These are phyloP conservation scores for Pteropus rufus DNA, from an alignment of 2,797 vertebrate species.

Conservation along the genomic window DNA sequence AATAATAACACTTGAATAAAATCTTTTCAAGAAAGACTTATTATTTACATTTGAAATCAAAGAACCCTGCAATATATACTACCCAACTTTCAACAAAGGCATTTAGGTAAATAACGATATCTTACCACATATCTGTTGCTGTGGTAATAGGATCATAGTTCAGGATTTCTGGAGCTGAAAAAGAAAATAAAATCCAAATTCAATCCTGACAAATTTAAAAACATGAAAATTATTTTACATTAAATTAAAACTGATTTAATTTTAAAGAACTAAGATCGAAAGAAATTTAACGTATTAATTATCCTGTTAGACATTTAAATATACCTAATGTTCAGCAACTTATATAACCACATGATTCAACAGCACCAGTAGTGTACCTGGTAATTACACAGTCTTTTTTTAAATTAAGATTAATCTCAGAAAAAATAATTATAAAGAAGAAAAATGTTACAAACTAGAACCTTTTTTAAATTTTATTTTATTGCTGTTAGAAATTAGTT, in stretches of 20 bases:
- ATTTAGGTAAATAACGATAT: conserved; percentile 48
- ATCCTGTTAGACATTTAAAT: not conserved
- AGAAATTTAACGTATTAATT: conserved; percentile 22
- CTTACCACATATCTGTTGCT: conserved; percentile 96
- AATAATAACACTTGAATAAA: not conserved
- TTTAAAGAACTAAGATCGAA: not conserved
- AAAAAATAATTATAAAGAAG: not conserved
- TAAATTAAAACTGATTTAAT: conserved; percentile 42
- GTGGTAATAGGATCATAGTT: conserved; percentile 98
- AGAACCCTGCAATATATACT: not conserved
- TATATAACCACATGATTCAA: not conserved
- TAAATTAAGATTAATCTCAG: not conserved
- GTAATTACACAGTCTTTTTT: not conserved
- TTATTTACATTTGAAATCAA: conserved; percentile 27
- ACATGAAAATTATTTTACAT: conserved; percentile 1
- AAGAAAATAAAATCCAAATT: conserved; percentile 57
- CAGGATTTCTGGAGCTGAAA: conserved; percentile 94
- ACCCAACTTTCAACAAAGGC: not conserved
- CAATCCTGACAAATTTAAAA: conserved; percentile 17
- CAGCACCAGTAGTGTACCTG: not conserved
- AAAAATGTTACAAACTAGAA: not conserved
- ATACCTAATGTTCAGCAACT: not conserved
- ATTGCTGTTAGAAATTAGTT: not conserved
- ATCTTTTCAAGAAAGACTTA: conserved; percentile 25
- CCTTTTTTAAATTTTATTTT: not conserved